Base-by-base conservation (phyloP, 2,113 vertebrate genomes). In the Semnornis frantzii region DNA sequence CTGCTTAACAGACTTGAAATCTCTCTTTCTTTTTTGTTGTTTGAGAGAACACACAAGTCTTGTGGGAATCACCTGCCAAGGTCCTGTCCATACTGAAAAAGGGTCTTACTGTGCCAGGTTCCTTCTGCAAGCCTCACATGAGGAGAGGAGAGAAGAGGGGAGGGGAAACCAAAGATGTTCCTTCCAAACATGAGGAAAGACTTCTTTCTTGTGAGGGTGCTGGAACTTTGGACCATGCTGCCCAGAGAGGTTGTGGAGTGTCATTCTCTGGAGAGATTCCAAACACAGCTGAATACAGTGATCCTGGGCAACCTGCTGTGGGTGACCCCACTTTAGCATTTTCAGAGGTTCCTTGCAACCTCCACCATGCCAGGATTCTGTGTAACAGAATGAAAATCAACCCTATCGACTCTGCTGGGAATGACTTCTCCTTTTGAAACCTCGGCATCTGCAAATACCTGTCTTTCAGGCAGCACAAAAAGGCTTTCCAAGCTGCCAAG, bases 401-500 rank as follows among this genome's bases (percentile, higher is more conserved):
- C 33, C 21, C 59, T 34, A 12, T 66, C 34, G 27, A 6, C 31
- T 78, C 33, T 37, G 28, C 54, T 14, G 13, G 44, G 48, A 78
- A 64, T 0, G 17, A 20, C 44, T 65, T 16, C 7, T 90, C 31
- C 59, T 78, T 48, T 81, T 37, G 59, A 92, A 88, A 7, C 62
- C 31, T 42, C 84, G 59, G 44, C 66, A 37, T 59, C 81, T 69
- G 50, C 62, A 84, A 76, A 75, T 59, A 63, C 50, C 74, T 82
- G 30, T 31, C 74, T 73, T 90, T 62, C 65, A 54, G 82, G 66
- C 63, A 60, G 58, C 5, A 5, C 54, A 75, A 33, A 59, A 52
- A 81, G 62, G 72, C 23, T 93, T 81, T 78, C 76, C 50, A 60
- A 88, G 69, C 68, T 76, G 82, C 42, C 82, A 83, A 86, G 68